Evolutionary conservation across 2,797 vertebrate genomes (phyloP).

Genomic region (Tolypeutes matacus): DNA sequence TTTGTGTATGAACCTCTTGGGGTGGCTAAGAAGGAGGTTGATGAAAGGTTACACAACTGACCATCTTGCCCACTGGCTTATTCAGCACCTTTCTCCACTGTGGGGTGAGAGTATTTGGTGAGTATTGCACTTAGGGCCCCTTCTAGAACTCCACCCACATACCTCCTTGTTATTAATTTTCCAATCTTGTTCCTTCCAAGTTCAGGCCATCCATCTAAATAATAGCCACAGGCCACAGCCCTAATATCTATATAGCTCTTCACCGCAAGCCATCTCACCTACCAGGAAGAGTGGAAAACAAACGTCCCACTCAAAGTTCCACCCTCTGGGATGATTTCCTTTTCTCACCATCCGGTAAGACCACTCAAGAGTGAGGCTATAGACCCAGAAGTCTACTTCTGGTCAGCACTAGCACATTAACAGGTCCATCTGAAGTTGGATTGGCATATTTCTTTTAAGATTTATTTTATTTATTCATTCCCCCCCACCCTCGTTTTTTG

Average conservation of each 20-base stretch:
- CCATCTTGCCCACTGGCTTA: background rate
- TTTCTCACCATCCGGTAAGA: background rate
- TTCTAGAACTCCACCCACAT: background rate
- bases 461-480: too few species aligned
- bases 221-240: background rate
- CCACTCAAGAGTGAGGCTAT: background rate
- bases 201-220: background rate
- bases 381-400: background rate
- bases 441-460: background rate
- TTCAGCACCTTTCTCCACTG: background rate
- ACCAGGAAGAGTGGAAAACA: too few species aligned
- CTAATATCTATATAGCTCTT: background rate
- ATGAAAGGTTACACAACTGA: too few species aligned
- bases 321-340: background rate
- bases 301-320: too few species aligned
- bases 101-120: background rate
- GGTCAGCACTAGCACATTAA: background rate
- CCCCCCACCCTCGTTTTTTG: too few species aligned
- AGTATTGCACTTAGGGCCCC: too few species aligned
- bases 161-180: background rate
- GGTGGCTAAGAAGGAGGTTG: background rate
- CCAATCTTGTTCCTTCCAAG: background rate
- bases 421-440: background rate
- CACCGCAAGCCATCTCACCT: background rate
- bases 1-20: background rate